A percentile compares a stretch with the other conserved stretches of the same genome.
phyloP scores from a whole-genome alignment of 2,888 invertebrate genomes.

The Tigriopus californicus region DNA sequence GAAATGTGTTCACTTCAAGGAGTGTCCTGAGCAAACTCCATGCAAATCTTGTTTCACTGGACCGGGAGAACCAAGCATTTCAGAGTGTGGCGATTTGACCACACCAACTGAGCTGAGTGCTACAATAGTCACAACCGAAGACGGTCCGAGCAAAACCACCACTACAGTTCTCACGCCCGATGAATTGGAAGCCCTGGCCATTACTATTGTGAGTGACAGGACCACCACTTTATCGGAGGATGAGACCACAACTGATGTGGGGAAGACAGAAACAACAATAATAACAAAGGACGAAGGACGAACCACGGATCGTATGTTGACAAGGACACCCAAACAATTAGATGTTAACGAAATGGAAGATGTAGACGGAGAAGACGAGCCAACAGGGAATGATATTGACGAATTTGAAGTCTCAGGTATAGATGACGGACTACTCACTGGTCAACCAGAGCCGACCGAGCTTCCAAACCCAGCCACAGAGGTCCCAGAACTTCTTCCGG shows the following conservation, averaged over 20 bases:
- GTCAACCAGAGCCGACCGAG: not conserved
- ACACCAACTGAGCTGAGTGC: too few species aligned
- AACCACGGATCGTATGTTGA: not conserved
- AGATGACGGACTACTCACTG: not conserved
- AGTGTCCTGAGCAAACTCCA: not conserved
- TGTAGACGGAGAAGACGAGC: not conserved
- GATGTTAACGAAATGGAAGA: not conserved
- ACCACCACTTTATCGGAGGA: not conserved
- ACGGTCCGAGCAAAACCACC: too few species aligned
- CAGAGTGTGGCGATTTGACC: not conserved
- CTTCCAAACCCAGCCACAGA: not conserved
- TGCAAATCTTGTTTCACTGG: constrained; percentile 1
- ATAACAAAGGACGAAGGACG: not conserved
- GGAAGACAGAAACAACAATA: not conserved
- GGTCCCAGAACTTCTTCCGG: too few species aligned
- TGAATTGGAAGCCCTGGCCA: too few species aligned
- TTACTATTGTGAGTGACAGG: not conserved
- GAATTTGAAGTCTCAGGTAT: constrained; percentile 1
- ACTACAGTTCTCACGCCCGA: too few species aligned
- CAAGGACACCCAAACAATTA: not conserved
- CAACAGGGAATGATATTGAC: not conserved
- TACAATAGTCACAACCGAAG: too few species aligned
- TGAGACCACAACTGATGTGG: not conserved
- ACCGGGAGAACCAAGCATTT: not conserved
- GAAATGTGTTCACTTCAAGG: constrained; percentile 3